phyloP scores from a whole-genome alignment of 2,797 vertebrate species.

The Myotis findleyi region DNA sequence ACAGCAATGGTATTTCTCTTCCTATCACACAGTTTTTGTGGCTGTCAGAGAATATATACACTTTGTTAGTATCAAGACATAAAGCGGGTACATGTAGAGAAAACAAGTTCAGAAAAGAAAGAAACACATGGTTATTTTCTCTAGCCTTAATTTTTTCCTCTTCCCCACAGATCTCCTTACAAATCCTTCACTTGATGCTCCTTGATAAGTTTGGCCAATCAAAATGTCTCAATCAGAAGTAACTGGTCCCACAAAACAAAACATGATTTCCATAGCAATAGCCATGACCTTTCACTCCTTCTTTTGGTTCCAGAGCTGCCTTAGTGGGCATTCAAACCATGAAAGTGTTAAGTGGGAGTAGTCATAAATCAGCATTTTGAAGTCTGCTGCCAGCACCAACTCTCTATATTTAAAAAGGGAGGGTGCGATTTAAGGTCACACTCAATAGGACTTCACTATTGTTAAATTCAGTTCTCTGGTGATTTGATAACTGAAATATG shows the following conservation, averaged over 20 bases:
- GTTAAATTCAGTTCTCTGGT: constrained; percentile 62
- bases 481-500: constrained; percentile 57
- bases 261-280: constrained; percentile 19
- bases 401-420: constrained; percentile 43
- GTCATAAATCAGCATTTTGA: constrained; percentile 70
- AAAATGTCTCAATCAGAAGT: background rate
- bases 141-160: background rate
- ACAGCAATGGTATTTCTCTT: constrained; percentile 47
- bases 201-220: background rate
- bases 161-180: constrained; percentile 5
- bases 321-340: constrained; percentile 63
- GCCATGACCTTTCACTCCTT: background rate
- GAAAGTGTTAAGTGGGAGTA: constrained; percentile 58
- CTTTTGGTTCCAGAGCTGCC: constrained; percentile 59
- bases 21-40: background rate
- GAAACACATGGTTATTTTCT: background rate
- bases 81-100: background rate
- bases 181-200: background rate
- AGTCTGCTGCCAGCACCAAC: constrained; percentile 46
- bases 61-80: constrained; percentile 55
- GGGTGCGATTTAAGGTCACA: constrained; percentile 56
- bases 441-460: constrained; percentile 53
- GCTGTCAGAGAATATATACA: constrained; percentile 43
- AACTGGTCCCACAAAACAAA: background rate
- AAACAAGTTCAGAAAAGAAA: background rate